These are phyloP conservation scores for Halcyon senegalensis DNA, from an alignment of 2,113 vertebrate species.

Conservation along the genomic window DNA sequence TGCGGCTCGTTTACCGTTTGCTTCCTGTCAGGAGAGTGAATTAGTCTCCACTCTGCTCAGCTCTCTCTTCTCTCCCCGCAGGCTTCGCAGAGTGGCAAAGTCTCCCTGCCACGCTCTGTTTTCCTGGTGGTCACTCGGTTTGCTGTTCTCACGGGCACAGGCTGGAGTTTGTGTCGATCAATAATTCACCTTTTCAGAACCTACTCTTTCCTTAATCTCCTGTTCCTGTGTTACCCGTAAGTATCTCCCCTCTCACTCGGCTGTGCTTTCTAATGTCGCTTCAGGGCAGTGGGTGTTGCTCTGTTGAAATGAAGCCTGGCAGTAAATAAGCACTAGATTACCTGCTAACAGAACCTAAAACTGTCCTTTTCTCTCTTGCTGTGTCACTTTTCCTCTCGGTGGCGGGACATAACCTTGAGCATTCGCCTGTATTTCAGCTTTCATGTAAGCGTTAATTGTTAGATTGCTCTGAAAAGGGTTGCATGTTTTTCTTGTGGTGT, in stretches of 20 bases:
- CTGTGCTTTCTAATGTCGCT: not conserved
- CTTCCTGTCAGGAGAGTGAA: not conserved
- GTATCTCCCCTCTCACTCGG: slow-evolving; percentile 54
- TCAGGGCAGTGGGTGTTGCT: not conserved
- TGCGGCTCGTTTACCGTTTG: not conserved
- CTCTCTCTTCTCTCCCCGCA: slow-evolving; percentile 58
- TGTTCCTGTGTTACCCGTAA: slow-evolving; percentile 99
- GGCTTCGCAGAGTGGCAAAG: slow-evolving; percentile 94
- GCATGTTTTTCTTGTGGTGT: not conserved
- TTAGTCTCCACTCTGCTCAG: not conserved
- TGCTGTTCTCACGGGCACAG: slow-evolving; percentile 92
- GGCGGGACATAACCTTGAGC: not conserved
- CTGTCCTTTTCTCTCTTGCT: not conserved
- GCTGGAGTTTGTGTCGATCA: slow-evolving; percentile 94
- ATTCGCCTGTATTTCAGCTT: not conserved
- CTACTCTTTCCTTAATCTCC: slow-evolving; percentile 94
- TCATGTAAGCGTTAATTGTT: not conserved
- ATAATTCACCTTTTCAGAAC: slow-evolving; percentile 96
- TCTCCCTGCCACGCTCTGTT: slow-evolving; percentile 91
- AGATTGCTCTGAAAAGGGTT: not conserved
- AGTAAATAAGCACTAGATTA: not conserved
- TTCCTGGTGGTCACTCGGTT: slow-evolving; percentile 93
- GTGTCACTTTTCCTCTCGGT: not conserved
- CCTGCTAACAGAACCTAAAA: not conserved
- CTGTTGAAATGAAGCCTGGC: not conserved